These are phyloP conservation scores for Holacanthus passer DNA, from an alignment of 2,113 vertebrate species.

Conservation along the genomic window DNA sequence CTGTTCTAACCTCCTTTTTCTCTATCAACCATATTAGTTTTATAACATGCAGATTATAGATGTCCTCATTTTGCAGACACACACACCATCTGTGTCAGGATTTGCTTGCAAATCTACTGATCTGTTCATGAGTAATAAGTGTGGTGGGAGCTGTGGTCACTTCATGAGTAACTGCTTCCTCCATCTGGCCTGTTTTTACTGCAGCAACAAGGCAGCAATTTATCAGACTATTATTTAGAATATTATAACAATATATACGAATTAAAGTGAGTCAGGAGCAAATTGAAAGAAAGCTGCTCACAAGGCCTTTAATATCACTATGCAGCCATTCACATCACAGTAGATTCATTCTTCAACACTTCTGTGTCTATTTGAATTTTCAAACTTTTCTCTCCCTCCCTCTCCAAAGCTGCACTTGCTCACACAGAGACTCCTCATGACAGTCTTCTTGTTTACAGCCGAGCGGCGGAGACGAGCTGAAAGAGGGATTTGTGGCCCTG, in stretches of 20 bases:
- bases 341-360: background rate
- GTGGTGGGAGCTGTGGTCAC: slow-evolving; percentile 28
- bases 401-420: background rate
- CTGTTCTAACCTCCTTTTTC: background rate
- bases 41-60: slow-evolving; percentile 42
- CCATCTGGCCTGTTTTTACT: slow-evolving; percentile 50
- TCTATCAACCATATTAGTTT: background rate
- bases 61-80: slow-evolving; percentile 6
- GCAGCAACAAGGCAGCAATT: slow-evolving; percentile 1
- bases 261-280: background rate
- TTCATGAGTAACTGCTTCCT: slow-evolving; percentile 35
- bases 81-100: slow-evolving; percentile 53
- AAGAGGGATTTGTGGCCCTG: slow-evolving; percentile 60
- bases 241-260: background rate
- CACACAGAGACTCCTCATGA: slow-evolving; percentile 16
- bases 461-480: slow-evolving; percentile 35
- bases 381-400: too few species aligned
- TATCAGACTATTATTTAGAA: background rate
- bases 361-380: background rate
- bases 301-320: too few species aligned
- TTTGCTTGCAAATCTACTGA: slow-evolving; percentile 51
- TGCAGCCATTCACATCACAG: background rate
- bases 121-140: slow-evolving; percentile 51
- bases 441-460: slow-evolving; percentile 39
- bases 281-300: too few species aligned